Evolutionary conservation across 2,113 vertebrate genomes (phyloP).

Genomic region (Mastomys natalensis): DNA sequence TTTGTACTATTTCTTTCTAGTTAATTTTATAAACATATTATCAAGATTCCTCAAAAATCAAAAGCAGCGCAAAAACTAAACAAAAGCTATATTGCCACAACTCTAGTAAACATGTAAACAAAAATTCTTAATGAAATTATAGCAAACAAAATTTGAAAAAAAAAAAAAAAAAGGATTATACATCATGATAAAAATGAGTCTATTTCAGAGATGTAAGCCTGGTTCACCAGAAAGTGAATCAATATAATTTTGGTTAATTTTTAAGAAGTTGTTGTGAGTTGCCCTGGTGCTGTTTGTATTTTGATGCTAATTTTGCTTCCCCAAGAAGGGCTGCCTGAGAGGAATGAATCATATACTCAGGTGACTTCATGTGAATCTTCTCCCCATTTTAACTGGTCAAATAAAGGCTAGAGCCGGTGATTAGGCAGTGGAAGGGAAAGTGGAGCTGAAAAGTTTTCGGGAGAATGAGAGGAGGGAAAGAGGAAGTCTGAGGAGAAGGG

Average conservation of each 20-base stretch:
- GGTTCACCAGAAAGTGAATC: not conserved
- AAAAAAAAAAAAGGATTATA: not conserved
- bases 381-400: no score
- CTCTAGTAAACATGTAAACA: not conserved
- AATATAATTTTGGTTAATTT: not conserved
- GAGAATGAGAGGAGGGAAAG: no score
- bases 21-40: slow-evolving; percentile 25
- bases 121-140: not conserved
- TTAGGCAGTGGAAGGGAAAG: no score
- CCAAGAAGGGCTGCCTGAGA: no score
- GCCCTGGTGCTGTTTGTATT: no score
- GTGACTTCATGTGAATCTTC: no score
- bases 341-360: no score
- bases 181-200: not conserved
- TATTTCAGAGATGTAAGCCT: not conserved
- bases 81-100: not conserved
- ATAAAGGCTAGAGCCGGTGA: no score
- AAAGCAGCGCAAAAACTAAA: not conserved
- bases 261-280: not conserved
- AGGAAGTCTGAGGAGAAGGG: no score
- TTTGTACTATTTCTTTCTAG: not conserved
- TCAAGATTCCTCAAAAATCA: not conserved
- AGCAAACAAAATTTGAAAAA: slow-evolving; percentile 5
- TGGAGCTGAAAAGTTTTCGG: no score
- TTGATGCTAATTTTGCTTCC: no score